phyloP scores from a whole-genome alignment of 2,797 vertebrate species.

The Sebastes umbrosus region DNA sequence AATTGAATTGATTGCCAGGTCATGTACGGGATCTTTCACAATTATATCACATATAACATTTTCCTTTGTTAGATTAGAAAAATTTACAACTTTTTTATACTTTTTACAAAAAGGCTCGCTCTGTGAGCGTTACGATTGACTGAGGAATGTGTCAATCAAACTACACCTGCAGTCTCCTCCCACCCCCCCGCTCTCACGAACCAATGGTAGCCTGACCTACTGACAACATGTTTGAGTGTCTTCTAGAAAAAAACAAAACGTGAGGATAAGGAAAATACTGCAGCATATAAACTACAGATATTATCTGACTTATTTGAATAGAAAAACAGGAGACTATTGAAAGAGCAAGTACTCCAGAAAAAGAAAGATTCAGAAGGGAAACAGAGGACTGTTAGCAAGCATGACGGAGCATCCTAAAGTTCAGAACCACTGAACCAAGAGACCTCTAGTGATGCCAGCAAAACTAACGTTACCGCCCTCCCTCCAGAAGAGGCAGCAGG shows the following conservation, averaged over 20 bases:
- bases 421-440: too few species aligned
- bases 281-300: fast-evolving
- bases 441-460: too few species aligned
- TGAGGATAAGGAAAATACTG: background rate
- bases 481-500: too few species aligned
- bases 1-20: too few species aligned
- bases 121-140: fast-evolving
- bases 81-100: too few species aligned
- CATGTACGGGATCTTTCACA: too few species aligned
- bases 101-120: too few species aligned
- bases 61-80: too few species aligned
- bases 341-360: background rate
- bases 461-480: too few species aligned
- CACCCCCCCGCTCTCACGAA: fast-evolving
- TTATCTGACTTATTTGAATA: background rate
- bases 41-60: fast-evolving
- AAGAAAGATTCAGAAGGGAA: too few species aligned
- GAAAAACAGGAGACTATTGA: background rate
- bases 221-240: background rate
- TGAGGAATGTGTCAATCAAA: background rate
- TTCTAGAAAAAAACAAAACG: background rate
- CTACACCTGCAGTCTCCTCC: background rate
- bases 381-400: background rate
- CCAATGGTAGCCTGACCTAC: background rate
- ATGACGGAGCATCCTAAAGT: background rate